These are phyloP conservation scores for Pluvianellus socialis DNA, from an alignment of 2,113 vertebrate genomes.

Conservation along the genomic window DNA sequence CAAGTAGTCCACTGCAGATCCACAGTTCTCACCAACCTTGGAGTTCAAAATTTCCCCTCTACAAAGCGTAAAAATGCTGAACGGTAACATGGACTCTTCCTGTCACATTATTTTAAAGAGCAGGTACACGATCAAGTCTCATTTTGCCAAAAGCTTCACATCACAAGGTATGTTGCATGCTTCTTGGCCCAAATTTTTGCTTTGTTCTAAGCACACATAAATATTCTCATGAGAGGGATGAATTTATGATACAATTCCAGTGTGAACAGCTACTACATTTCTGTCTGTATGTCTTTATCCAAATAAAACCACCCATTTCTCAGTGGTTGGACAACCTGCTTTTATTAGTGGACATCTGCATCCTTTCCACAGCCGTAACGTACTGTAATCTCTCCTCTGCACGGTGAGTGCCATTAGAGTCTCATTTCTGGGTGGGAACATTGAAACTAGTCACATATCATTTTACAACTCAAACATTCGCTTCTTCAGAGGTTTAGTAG, in stretches of 20 bases:
- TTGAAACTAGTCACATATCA: background rate
- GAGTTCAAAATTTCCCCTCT: background rate
- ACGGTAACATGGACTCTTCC: background rate
- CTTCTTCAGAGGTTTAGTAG: background rate
- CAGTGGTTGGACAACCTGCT: background rate
- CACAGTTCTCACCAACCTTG: background rate
- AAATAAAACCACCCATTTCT: background rate
- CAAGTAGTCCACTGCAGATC: background rate
- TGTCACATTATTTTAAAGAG: background rate
- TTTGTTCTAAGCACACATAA: background rate
- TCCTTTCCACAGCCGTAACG: background rate
- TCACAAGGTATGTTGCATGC: background rate
- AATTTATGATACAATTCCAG: background rate
- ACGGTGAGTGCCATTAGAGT: background rate
- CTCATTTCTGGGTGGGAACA: background rate
- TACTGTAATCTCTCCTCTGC: background rate
- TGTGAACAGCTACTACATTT: background rate
- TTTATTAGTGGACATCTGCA: background rate
- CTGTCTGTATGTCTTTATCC: background rate
- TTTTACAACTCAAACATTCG: background rate
- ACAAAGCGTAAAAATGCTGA: background rate
- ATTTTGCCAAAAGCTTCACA: background rate
- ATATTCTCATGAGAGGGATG: background rate
- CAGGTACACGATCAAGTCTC: background rate
- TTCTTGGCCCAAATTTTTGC: background rate